phyloP scores from a whole-genome alignment of 2,888 invertebrate species.

The Eristalis pertinax region DNA sequence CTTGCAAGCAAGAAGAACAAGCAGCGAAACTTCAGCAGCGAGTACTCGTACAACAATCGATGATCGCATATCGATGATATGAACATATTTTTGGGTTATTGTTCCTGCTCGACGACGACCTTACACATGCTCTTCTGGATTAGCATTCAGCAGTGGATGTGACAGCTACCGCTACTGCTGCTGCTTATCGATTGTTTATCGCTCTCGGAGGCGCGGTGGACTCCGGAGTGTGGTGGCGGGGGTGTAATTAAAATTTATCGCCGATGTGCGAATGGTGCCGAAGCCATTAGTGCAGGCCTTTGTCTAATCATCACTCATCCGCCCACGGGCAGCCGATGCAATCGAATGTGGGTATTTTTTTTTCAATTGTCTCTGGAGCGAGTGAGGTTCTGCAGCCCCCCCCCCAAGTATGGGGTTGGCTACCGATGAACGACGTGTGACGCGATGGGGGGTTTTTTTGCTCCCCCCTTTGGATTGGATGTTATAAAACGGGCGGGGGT shows the following conservation, averaged over 20 bases:
- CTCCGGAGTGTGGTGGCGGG: not conserved
- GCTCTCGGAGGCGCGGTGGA: not conserved
- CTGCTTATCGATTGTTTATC: not conserved
- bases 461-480: not conserved
- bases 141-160: not conserved
- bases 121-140: not conserved
- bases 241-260: slow-evolving; percentile 11
- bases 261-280: not conserved
- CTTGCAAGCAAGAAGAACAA: not conserved
- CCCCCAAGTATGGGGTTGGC: not conserved
- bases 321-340: not conserved
- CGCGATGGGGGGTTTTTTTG: not conserved
- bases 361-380: not conserved
- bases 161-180: not conserved
- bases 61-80: not conserved
- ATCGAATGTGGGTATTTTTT: not conserved
- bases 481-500: not conserved
- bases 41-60: not conserved
- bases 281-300: not conserved
- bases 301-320: not conserved
- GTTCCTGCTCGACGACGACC: not conserved
- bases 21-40: not conserved
- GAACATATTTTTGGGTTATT: not conserved
- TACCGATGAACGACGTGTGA: not conserved
- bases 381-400: not conserved